These are phyloP conservation scores for Lacerta bilineata DNA, from an alignment of 2,797 vertebrate genomes.

Conservation along the genomic window DNA sequence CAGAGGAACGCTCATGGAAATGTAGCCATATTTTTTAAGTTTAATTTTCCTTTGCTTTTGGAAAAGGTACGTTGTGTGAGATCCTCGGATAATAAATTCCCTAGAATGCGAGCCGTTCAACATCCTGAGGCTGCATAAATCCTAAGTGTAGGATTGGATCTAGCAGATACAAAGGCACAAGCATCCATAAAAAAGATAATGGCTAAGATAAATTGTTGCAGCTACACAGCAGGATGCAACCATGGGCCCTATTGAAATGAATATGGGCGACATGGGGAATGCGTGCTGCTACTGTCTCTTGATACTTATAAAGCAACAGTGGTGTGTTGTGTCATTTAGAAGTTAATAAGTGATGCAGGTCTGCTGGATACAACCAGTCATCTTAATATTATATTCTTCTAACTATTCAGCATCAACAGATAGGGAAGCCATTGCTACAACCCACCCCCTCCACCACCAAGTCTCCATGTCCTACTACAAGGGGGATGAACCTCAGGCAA, in stretches of 20 bases:
- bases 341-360: conserved; percentile 6
- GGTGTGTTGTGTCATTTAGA: not conserved
- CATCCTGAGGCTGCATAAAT: conserved; percentile 26
- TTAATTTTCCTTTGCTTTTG: conserved; percentile 35
- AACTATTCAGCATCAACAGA: too few species aligned
- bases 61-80: conserved; percentile 13
- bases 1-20: conserved; percentile 17
- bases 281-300: not conserved
- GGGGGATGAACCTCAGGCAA: too few species aligned
- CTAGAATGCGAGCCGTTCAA: not conserved
- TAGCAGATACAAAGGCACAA: conserved; percentile 32
- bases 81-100: conserved; percentile 19
- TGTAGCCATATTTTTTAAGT: conserved; percentile 27
- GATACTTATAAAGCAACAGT: not conserved
- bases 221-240: not conserved
- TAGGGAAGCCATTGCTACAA: too few species aligned
- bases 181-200: conserved; percentile 43
- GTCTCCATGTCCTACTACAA: too few species aligned
- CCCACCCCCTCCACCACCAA: too few species aligned
- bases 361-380: too few species aligned
- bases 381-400: too few species aligned
- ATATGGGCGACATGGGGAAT: not conserved
- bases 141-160: conserved; percentile 19
- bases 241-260: conserved; percentile 9
- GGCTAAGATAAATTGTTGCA: conserved; percentile 28